Evolutionary conservation across 2,113 vertebrate genomes (phyloP).

Genomic region (Synodontis membranacea): DNA sequence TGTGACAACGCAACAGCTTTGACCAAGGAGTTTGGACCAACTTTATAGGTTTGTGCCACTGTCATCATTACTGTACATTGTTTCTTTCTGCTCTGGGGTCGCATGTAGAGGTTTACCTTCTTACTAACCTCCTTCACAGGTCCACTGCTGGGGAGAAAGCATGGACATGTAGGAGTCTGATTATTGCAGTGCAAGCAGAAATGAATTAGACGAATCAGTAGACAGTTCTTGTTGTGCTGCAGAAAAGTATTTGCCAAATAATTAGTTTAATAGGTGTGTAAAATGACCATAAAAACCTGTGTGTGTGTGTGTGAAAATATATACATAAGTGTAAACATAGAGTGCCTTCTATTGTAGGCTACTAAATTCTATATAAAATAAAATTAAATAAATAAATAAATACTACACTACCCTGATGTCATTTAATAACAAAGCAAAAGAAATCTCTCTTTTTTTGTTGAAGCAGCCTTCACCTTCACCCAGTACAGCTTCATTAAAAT

Average conservation of each 20-base stretch:
- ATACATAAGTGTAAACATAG: neutral
- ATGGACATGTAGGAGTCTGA: neutral
- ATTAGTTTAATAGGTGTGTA: neutral
- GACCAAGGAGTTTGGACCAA: neutral
- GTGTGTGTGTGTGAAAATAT: neutral
- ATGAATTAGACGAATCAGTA: neutral
- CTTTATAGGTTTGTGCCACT: conserved; percentile 29
- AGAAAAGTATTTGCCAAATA: neutral
- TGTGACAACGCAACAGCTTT: neutral
- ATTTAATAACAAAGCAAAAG: neutral
- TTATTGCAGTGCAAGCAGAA: neutral
- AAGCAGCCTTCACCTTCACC: neutral
- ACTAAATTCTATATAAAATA: neutral
- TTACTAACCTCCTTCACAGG: neutral
- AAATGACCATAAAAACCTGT: neutral
- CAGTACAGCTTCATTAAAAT: neutral
- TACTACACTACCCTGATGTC: neutral
- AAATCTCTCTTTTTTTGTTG: neutral
- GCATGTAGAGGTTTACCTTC: neutral
- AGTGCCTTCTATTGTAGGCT: neutral
- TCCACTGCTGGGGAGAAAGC: neutral
- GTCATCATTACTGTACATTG: neutral
- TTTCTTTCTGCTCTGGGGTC: conserved; percentile 5
- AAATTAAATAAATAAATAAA: neutral
- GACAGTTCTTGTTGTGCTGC: neutral